phyloP scores from a whole-genome alignment of 1,140 invertebrate genomes.

The Oryctes rhinoceros region DNA sequence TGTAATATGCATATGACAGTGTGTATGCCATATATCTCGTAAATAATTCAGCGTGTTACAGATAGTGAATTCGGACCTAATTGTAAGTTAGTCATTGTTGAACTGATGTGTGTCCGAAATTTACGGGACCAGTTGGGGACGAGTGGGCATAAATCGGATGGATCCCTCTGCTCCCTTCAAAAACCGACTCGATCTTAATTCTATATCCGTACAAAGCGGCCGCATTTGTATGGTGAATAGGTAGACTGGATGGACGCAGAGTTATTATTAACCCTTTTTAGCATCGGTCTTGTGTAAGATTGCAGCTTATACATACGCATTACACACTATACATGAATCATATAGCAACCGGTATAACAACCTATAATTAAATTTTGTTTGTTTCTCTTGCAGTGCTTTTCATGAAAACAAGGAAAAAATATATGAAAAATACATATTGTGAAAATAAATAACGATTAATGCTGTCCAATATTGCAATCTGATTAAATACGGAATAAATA shows the following conservation, averaged over 20 bases:
- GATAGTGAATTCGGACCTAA: constrained; percentile 30
- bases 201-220: constrained; percentile 29
- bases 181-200: constrained; percentile 43
- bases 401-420: not conserved
- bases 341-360: constrained; percentile 11
- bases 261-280: constrained; percentile 41
- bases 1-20: not conserved
- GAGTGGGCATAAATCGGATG: constrained; percentile 43
- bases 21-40: constrained; percentile 5
- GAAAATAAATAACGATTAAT: not conserved
- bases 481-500: no score
- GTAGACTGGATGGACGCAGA: constrained; percentile 39
- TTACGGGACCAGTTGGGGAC: constrained; percentile 39
- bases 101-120: constrained; percentile 43
- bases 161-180: constrained; percentile 39
- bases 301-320: no score
- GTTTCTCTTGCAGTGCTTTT: not conserved
- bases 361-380: constrained; percentile 6
- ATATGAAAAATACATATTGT: not conserved
- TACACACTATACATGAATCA: not conserved
- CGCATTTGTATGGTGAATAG: constrained; percentile 29
- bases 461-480: no score
- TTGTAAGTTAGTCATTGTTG: constrained; percentile 40
- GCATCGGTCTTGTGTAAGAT: not conserved
- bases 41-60: constrained; percentile 22